Percentiles rank a stretch among this genome's conserved stretches.
Conservation (phyloP, 2,113 vertebrate species). For the Formicarius rufipectus region DNA sequence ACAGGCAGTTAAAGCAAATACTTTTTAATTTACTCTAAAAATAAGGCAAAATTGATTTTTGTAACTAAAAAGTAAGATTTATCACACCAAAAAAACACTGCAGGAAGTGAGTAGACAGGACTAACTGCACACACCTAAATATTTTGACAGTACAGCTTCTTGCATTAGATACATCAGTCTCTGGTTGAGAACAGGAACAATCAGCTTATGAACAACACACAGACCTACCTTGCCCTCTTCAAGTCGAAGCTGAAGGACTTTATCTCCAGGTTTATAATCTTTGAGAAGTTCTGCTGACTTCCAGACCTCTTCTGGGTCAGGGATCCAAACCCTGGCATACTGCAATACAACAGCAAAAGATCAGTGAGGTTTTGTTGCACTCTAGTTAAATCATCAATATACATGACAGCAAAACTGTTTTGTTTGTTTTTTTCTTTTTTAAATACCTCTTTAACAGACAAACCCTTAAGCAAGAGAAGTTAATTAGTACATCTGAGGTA, state of each 20-base stretch:
- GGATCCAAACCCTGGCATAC: slow-evolving; percentile 97
- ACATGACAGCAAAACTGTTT: background rate
- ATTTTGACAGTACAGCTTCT: background rate
- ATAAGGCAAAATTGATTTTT: background rate
- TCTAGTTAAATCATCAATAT: background rate
- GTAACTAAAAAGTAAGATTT: background rate
- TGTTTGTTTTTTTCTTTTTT: background rate
- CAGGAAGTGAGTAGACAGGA: background rate
- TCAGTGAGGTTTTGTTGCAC: background rate
- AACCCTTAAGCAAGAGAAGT: background rate
- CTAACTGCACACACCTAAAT: background rate
- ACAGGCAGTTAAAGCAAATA: background rate
- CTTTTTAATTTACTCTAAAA: background rate
- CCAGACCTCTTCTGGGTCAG: slow-evolving; percentile 95
- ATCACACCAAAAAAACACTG: background rate
- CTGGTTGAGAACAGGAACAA: background rate
- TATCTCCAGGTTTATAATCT: slow-evolving; percentile 91
- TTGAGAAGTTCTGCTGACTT: slow-evolving; percentile 93
- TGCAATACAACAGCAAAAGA: slow-evolving; percentile 65
- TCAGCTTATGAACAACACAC: background rate
- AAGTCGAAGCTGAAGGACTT: slow-evolving; percentile 84
- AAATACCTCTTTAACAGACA: background rate
- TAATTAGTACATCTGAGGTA: background rate
- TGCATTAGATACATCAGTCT: background rate
- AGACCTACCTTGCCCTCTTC: slow-evolving; percentile 89